phyloP scores from a whole-genome alignment of 2,888 invertebrate species.

The Caenorhabditis sulstoni region DNA sequence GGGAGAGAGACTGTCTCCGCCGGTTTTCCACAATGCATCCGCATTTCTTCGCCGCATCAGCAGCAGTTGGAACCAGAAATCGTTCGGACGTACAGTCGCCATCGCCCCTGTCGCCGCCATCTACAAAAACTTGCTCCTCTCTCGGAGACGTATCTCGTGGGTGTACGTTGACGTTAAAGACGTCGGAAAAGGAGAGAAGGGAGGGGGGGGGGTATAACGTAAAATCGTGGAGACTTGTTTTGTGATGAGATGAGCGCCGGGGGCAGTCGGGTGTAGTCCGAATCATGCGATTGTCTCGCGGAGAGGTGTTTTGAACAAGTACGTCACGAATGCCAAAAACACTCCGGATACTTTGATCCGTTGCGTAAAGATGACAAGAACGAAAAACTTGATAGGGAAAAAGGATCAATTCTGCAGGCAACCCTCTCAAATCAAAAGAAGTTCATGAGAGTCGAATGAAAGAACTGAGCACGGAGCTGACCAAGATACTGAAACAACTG shows the following conservation, averaged over 20 bases:
- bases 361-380: slow-evolving; percentile 36
- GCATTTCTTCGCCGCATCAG: slow-evolving; percentile 29
- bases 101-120: slow-evolving; percentile 26
- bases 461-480: slow-evolving; percentile 65
- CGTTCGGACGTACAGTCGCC: slow-evolving; percentile 25
- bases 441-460: slow-evolving; percentile 48
- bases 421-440: slow-evolving; percentile 35
- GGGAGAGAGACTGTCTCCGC: slow-evolving; percentile 27
- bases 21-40: slow-evolving; percentile 54
- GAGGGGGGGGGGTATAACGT: slow-evolving; percentile 31
- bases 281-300: slow-evolving; percentile 45
- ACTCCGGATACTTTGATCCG: slow-evolving; percentile 11
- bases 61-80: slow-evolving; percentile 39
- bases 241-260: slow-evolving; percentile 6
- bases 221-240: slow-evolving; percentile 43
- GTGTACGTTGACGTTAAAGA: slow-evolving; percentile 49
- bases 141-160: slow-evolving; percentile 44
- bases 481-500: slow-evolving; percentile 62
- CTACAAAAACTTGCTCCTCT: slow-evolving; percentile 51
- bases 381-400: slow-evolving; percentile 2
- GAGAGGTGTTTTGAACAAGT: slow-evolving; percentile 48
- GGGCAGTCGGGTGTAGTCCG: not conserved
- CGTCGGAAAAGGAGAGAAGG: no score
- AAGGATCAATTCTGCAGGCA: not conserved
- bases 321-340: slow-evolving; percentile 22